A percentile compares a stretch with the other conserved stretches of the same genome.
These are phyloP conservation scores for Odontothrips loti DNA, from an alignment of 2,888 invertebrate genomes.

Conservation along the genomic window DNA sequence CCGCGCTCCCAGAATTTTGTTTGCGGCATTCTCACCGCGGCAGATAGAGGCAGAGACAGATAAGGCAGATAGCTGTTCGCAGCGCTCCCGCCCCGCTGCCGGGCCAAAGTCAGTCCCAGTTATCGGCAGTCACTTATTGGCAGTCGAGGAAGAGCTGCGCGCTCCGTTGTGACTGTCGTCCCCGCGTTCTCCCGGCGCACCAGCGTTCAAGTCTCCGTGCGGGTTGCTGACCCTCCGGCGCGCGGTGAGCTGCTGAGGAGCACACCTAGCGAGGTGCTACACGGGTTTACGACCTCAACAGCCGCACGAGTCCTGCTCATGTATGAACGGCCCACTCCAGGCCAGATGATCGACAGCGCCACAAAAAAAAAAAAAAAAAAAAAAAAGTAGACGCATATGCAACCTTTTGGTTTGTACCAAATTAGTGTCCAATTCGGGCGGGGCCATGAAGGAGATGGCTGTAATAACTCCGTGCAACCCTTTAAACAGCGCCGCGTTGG, in stretches of 20 bases:
- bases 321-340: background rate
- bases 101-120: no score
- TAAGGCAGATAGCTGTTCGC: no score
- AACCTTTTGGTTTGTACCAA: constrained; percentile 1
- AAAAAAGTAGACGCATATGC: background rate
- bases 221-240: background rate
- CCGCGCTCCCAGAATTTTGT: no score
- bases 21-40: no score
- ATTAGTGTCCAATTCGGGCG: background rate
- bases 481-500: background rate
- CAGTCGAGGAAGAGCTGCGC: background rate
- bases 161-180: no score
- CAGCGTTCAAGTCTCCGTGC: background rate
- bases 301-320: background rate
- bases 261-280: background rate
- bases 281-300: background rate
- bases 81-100: no score
- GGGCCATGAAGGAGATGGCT: background rate
- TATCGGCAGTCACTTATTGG: no score
- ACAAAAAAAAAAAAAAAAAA: background rate
- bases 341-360: background rate
- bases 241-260: background rate
- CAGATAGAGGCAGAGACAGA: no score
- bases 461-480: background rate
- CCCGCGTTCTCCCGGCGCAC: background rate